Evolutionary conservation across 92 coral and sea anemone genomes (phyloP).

Genomic region (Epizoanthus ramosus): DNA sequence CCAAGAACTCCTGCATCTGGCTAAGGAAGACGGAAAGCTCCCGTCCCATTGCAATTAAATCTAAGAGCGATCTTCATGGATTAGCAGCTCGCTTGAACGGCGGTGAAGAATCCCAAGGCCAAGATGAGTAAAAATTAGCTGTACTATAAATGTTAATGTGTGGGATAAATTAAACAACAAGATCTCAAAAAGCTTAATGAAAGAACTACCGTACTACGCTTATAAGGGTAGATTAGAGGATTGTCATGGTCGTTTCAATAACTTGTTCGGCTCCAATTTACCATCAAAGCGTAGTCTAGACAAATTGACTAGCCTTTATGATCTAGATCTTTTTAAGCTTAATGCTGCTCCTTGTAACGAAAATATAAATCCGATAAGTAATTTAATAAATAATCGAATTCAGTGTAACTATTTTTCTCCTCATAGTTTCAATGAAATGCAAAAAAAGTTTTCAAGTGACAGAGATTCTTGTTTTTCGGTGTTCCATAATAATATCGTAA

Average conservation of each 20-base stretch:
- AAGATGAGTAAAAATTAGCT: slow-evolving; percentile 10
- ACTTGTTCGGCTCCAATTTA: neutral
- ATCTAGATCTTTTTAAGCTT: slow-evolving; percentile 13
- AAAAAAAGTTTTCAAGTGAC: neutral
- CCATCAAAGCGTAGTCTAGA: slow-evolving; percentile 14
- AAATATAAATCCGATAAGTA: slow-evolving; percentile 12
- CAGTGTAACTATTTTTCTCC: no score
- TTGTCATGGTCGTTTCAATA: slow-evolving; percentile 8
- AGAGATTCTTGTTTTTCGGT: slow-evolving; percentile 21
- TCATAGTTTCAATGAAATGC: neutral
- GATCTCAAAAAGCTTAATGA: slow-evolving; percentile 1
- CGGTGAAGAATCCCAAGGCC: slow-evolving; percentile 15
- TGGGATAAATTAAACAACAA: slow-evolving; percentile 1
- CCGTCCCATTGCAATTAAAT: slow-evolving; percentile 1
- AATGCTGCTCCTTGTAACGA: neutral
- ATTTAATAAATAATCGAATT: neutral
- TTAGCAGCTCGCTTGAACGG: slow-evolving; percentile 7
- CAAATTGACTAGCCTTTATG: neutral
- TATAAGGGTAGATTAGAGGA: neutral
- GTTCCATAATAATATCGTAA: slow-evolving; percentile 31
- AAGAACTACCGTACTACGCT: slow-evolving; percentile 18
- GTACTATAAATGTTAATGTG: neutral
- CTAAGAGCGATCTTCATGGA: neutral
- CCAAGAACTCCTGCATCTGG: slow-evolving; percentile 6
- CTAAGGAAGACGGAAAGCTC: slow-evolving; percentile 5